Base-by-base conservation (phyloP, 2,113 vertebrate genomes). In the Phycodurus eques region DNA sequence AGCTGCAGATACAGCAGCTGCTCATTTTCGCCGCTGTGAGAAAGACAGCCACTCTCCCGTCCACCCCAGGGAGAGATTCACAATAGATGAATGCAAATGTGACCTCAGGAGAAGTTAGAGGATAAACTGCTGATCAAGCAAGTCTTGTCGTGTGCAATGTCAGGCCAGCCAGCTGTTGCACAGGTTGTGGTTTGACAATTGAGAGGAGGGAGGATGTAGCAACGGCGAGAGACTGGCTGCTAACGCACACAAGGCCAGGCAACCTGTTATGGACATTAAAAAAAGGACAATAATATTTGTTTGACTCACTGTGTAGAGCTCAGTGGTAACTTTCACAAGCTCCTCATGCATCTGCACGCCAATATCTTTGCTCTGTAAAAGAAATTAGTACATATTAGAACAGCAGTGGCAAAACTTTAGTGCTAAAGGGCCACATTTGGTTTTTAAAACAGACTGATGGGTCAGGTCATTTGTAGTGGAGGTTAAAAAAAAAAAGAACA, bases 271-370 rank as follows among this genome's bases (percentile, higher is more conserved):
- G 51, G 33, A 65, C 12, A 72, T 46, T 72, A 31, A 60, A 31
- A 71, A 35, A 72, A 15, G 46, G 9, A 64, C 11, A 57, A 33
- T 19, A 13, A 27, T 22, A 57, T 71, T n/a, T 51, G 51, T 76
- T 73, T 43, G 19, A 94, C 96, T 96, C 86, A 98, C 96, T 8
- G 96, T 98, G 91, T 98, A 98, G n/a, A 98, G 94, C 88, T 98
- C 96, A 0, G 96, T 98, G 78, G 96, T 98, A 87, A 98, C 96
- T 62, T 98, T 98, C 86, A 96, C 90, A 1, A 98, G 92, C 66
- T 98, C 96, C 63, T 98, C 96, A 0, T 98, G 96, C 96, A 98
- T 98, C 91, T 98, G 96, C 9, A 97, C 90, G 12, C 96, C 96
- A 17, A 98, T 97, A 80, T 98, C 96, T 87, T 98, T 98, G 87